Base-by-base conservation (phyloP, 2,888 invertebrate species). In the Catocala nupta region DNA sequence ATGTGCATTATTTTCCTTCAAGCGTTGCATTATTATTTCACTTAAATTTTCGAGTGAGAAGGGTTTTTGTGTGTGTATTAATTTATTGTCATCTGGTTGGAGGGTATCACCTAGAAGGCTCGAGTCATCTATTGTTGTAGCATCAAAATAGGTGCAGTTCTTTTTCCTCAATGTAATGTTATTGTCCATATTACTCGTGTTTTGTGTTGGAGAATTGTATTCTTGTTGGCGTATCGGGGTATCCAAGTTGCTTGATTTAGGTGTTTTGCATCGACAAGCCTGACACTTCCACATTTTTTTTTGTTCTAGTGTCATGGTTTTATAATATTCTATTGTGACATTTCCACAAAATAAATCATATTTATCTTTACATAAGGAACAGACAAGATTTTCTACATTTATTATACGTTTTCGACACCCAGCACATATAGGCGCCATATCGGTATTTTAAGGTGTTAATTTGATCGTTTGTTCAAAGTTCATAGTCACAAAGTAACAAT, bases 1-100 rank as follows among this genome's bases (percentile, higher is more conserved):
- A n/a, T 8, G 36, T 50, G 45, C 36, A 36, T 60, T 60, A n/a
- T 60, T 60, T 60, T 60, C 60, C 12, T 55, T 55, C 12, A 60
- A 13, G n/a, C 60, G 44, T 16, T 16, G 16, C 5, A 51, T 53
- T 45, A 60, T 60, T 12, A 47, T 36, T 39, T 55, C 48, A 55
- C 33, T 55, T 33, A 55, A 36, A 36, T 13, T 47, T 55, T 54
- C 42, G 10, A 55, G 4, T 1, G 55, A 11, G 13, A 45, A 9
- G 12, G 6, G 5, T 5, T n/a, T n/a, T 12, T 45, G 44, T n/a
- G 44, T 45, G 16, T 16, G 16, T 16, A 2, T 16, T 16, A 16
- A 16, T 16, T 16, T 16, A 16, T 16, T 16, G 5, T 5, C 12
- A 5, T n/a, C 12, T 12, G n/a, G 5, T n/a, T 1, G 5, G 5